Base-by-base conservation (phyloP, 37 sponge, comb jelly and placozoan genomes). In the Diacarnus erythraeanus region DNA sequence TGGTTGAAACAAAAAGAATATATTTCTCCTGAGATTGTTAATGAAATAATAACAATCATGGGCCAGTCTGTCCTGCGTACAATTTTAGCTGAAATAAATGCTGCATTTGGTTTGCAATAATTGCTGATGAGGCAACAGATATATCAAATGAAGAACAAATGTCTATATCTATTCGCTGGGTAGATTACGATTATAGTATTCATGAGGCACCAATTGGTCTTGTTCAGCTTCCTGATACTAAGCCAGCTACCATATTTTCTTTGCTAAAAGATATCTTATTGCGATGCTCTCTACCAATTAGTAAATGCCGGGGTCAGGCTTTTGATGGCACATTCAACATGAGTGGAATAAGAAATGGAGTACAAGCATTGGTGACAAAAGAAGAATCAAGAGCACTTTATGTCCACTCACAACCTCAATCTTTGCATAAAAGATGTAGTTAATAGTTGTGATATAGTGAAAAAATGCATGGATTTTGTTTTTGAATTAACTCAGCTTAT, bases 161-260 rank as follows among this genome's bases (percentile, higher is more conserved):
- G 75, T 83, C 79, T 64, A 71, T 85, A 51, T 22, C 86, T n/a
- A 71, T 86, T 30, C 73, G 87, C 18, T 86, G 80, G 87, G 80
- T 73, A 6, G 75, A 86, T 65, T n/a, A 18, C 29, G 42, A 42
- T 36, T 85, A 78, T 33, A n/a, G 34, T 27, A 72, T 85, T 47
- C 64, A 60, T 72, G 86, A 85, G 78, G 65, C 3, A 37, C 0
- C 71, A 54, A 66, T 85, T 57, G 73, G 72, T 22, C 57, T 85
- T 8, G 43, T 85, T 17, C 78, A 85, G 40, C 71, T 85, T 1
- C 74, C 73, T 20, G n/a, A 75, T 35, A 82, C 74, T 6, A 83
- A 67, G 41, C 77, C 70, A 35, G 31, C n/a, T 10, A 83, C 77
- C n/a, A 26, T 83, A 1, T 83, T 83, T 59, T 34, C 3, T 76